Base-by-base conservation (phyloP, 2,888 invertebrate genomes). In the Xiphydria camelus region DNA sequence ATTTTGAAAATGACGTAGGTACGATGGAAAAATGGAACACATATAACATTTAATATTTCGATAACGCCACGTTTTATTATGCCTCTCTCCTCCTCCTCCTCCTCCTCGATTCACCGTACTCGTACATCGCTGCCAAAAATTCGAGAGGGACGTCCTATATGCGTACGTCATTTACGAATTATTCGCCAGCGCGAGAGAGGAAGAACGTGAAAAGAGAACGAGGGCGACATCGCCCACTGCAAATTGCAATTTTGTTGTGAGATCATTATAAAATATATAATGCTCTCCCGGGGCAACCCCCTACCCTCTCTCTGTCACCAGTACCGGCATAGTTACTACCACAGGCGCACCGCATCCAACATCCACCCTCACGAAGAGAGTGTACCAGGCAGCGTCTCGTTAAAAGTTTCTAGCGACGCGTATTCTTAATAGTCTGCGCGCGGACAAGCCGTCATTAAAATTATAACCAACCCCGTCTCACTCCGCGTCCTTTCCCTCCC, bases 331-430 rank as follows among this genome's bases (percentile, higher is more conserved):
- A 29, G 5, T 7, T 2, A 29, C 29, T 10, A 2, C 14, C 12
- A n/a, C n/a, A n/a, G n/a, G n/a, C n/a, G n/a, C n/a, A n/a, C n/a
- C n/a, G n/a, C n/a, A n/a, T n/a, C n/a, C n/a, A n/a, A 10, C 9
- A 12, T 26, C 12, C 29, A 29, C 12, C 12, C 29, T 29, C 4
- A 14, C 4, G 12, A 12, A 29, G 29, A n/a, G 10, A 29, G 29
- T 29, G 12, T 29, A 29, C 29, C 29, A 56, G 53, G 59, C 62
- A 63, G 62, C 68, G 69, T 70, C 74, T 74, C 75, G 73, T 75
- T 75, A 75, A 75, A 75, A 75, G 73, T 75, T 75, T 74, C 72
- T 74, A 74, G 73, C 73, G 68, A 75, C 75, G 73, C 74, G 74
- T 73, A 73, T 75, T 74, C 75, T 75, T 74, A 75, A 74, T 75